Evolutionary conservation across 2,888 invertebrate species (phyloP).

Genomic region (Hypolimnas misippus): DNA sequence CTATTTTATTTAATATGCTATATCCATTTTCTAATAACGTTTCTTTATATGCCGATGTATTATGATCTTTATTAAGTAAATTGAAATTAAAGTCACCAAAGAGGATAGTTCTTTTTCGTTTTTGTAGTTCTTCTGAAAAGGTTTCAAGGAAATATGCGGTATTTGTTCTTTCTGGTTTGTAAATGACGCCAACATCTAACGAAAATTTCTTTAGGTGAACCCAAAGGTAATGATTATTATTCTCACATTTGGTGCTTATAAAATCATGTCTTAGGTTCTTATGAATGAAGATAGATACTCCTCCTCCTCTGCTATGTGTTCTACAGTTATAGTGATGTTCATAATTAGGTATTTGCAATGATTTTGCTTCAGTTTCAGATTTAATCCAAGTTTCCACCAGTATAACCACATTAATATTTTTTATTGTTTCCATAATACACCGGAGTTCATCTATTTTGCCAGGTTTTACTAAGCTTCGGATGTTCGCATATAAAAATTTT

Average conservation of each 20-base stretch:
- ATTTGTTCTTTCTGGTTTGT: constrained; percentile 2
- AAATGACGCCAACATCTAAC: constrained; percentile 11
- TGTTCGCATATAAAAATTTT: constrained; percentile 15
- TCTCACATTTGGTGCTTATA: neutral
- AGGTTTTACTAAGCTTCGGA: constrained; percentile 16
- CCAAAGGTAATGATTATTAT: constrained; percentile 21
- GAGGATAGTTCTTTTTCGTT: neutral
- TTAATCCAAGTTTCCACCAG: constrained; percentile 4
- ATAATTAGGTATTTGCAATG: constrained; percentile 3
- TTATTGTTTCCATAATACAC: neutral
- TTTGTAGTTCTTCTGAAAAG: constrained; percentile 6
- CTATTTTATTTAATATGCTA: constrained; percentile 4
- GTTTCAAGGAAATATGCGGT: constrained; percentile 4
- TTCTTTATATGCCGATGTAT: constrained; percentile 1
- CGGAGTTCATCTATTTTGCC: constrained; percentile 20
- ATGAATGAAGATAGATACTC: constrained; percentile 12
- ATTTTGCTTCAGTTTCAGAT: constrained; percentile 1
- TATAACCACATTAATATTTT: neutral
- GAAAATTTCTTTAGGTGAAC: constrained; percentile 15
- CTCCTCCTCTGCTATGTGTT: constrained; percentile 3
- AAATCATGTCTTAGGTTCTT: constrained; percentile 4
- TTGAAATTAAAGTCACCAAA: constrained; percentile 16
- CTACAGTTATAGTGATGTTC: constrained; percentile 6
- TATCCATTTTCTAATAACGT: constrained; percentile 12
- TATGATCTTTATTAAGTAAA: constrained; percentile 4